Conservation (phyloP, 1,140 invertebrate genomes). For the Drosophila kikkawai region DNA sequence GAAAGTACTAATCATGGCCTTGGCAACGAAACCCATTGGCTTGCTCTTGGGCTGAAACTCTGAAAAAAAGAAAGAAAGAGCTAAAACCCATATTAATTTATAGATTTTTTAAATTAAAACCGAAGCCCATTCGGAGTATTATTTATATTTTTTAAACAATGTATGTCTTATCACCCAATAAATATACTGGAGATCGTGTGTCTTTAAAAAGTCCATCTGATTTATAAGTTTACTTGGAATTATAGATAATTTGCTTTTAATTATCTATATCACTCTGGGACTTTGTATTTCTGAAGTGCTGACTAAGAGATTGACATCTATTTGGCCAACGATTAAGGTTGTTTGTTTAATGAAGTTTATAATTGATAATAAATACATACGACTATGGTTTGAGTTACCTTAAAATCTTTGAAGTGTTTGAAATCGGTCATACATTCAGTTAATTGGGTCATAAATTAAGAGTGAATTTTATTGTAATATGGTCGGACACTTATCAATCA, state of each 20-base stretch:
- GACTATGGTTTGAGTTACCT: not conserved
- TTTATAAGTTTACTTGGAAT: not conserved
- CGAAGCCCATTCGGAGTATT: not conserved
- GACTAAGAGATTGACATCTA: slow-evolving; percentile 9
- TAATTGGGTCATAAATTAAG: slow-evolving; percentile 1
- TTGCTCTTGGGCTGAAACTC: not conserved
- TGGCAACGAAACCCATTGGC: slow-evolving; percentile 21
- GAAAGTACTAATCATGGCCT: slow-evolving; percentile 5
- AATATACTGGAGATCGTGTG: not conserved
- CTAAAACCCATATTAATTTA: not conserved
- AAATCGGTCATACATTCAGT: not conserved
- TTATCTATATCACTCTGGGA: not conserved
- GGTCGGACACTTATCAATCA: slow-evolving; percentile 4
- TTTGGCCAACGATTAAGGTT: not conserved
- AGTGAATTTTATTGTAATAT: not conserved
- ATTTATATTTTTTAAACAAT: not conserved
- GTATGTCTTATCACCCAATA: not conserved
- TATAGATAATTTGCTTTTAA: slow-evolving; percentile 12
- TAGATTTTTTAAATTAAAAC: not conserved
- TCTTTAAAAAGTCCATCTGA: not conserved
- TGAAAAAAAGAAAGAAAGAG: not conserved
- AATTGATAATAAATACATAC: not conserved
- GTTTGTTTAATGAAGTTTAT: slow-evolving; percentile 7
- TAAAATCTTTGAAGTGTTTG: not conserved
- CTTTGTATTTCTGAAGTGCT: slow-evolving; percentile 13